Evolutionary conservation across 2,113 vertebrate genomes (phyloP), one percentile per base, ranked within the genome.

Genomic region (Actenoides lindsayi): DNA sequence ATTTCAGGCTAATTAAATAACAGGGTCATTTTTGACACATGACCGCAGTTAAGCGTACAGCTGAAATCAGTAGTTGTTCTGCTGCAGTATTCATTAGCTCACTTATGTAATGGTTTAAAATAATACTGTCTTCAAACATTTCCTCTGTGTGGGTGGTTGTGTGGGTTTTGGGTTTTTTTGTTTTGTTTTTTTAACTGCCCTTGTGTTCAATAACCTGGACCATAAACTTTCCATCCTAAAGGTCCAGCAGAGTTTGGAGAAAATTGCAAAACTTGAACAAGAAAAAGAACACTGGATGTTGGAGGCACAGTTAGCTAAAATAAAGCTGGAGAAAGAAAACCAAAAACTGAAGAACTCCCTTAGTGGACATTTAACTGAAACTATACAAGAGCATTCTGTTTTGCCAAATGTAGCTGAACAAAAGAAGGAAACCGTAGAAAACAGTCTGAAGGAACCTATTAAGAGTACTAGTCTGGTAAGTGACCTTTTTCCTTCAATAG

Each of bases 211-310:
- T 89, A 89, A 95, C 37, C n/a, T 73, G 73, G 19, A 57, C 35
- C 71, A 48, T 84, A 74, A 93, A 92, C n/a, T 96, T 67, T 89
- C 50, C 28, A 56, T 90, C 83, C 84, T 90, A 78, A 96, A 99
- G 99, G 99, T 99, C 87, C 98, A 99, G 83, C 99, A 99, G 97
- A 99, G 98, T 98, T 99, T 99, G 97, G 99, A 99, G 97, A 99
- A 99, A 97, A 99, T 99, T 68, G 98, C 99, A 60, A 99, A 99
- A 87, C 98, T 99, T 96, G 99, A 99, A 95, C 99, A 99, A 97
- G 99, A 99, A 97, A 99, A 99, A 97, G 99, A 99, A 74, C 99
- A 99, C 94, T 99, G 99, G 99, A 99, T 99, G 97, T 97, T 99
- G 90, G 99, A 99, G 97, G 99, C 99, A 46, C 99, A 99, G 94